Evolutionary conservation across 30 jellyfish, hydroid and myxozoan species (phyloP).

Genomic region (Turritopsis dohrnii): DNA sequence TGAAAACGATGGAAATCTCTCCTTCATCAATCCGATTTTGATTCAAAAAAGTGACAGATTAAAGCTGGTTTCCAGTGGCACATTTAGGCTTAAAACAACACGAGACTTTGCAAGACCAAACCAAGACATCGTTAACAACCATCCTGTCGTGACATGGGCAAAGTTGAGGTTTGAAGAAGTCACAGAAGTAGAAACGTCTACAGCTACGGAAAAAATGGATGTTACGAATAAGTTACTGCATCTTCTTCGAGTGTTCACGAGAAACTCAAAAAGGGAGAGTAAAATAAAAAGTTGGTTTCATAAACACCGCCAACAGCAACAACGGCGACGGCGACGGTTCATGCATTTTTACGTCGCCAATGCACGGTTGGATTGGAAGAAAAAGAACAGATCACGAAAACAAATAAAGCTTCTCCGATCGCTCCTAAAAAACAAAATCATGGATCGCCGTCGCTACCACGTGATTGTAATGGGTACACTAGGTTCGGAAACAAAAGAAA

Average conservation of each 20-base stretch:
- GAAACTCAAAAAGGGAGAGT: neutral
- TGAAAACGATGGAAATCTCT: neutral
- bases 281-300: neutral
- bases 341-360: constrained; percentile 14
- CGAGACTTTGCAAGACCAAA: neutral
- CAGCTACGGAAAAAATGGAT: neutral
- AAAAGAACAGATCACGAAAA: neutral
- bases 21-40: neutral
- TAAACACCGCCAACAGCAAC: no score
- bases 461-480: constrained; percentile 5
- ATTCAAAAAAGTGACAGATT: neutral
- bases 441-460: constrained; percentile 28
- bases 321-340: neutral
- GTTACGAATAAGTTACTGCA: neutral
- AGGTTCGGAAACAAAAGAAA: neutral
- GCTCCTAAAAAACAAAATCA: constrained; percentile 4
- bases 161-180: neutral
- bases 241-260: neutral
- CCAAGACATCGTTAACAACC: neutral
- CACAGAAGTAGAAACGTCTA: neutral
- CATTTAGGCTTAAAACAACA: neutral
- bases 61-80: neutral
- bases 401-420: neutral
- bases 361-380: neutral
- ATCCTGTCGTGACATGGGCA: neutral